Evolutionary conservation across 64 coral and sea anemone genomes (phyloP).

Genomic region (Pocillopora damicornis): DNA sequence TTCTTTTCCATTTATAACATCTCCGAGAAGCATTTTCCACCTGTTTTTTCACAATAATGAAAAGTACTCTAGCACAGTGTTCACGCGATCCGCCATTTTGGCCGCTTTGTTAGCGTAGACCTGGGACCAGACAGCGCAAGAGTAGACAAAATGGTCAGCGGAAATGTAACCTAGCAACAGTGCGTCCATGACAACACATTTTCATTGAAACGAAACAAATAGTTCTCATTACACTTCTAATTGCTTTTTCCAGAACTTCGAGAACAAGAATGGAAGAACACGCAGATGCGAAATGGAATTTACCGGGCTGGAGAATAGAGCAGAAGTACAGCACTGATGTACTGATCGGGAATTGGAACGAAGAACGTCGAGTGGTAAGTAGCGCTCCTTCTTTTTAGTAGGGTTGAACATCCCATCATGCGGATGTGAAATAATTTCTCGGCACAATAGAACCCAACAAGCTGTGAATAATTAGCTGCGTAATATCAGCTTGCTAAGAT

Average conservation of each 20-base stretch:
- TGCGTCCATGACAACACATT: constrained; percentile 21
- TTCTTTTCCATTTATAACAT: constrained; percentile 23
- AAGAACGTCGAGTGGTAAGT: constrained; percentile 90
- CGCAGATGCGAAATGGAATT: constrained; percentile 80
- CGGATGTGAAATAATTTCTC: constrained; percentile 4
- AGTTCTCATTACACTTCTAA: constrained; percentile 18
- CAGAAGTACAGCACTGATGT: constrained; percentile 84
- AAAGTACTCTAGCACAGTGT: not conserved
- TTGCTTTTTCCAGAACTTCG: constrained; percentile 4
- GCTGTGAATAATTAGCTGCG: not conserved
- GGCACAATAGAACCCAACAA: not conserved
- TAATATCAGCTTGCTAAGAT: not conserved
- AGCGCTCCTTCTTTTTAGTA: no score
- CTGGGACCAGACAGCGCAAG: not conserved
- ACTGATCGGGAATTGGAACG: constrained; percentile 96
- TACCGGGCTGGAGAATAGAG: constrained; percentile 97
- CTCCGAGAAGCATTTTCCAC: constrained; percentile 16
- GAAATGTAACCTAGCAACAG: constrained; percentile 16
- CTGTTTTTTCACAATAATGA: not conserved
- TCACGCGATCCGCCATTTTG: not conserved
- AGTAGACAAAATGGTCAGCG: not conserved
- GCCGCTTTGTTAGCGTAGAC: not conserved
- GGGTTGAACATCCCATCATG: not conserved
- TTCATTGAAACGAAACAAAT: constrained; percentile 39
- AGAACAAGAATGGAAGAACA: constrained; percentile 21